Conservation (phyloP, 2,797 vertebrate species). For the Notolabrus celidotus region DNA sequence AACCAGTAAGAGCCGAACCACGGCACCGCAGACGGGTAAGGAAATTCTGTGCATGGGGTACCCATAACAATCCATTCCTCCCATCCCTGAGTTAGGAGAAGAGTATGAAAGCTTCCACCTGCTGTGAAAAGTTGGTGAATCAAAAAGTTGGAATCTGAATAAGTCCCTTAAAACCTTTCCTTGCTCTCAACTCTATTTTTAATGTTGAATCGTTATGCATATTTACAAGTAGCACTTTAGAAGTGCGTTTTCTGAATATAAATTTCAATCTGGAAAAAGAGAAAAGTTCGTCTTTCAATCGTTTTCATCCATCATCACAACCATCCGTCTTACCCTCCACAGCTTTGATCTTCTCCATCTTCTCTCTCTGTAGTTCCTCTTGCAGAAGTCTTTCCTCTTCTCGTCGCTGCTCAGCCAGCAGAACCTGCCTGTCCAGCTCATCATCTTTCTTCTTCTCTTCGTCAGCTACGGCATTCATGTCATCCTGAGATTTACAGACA, state of each 20-base stretch:
- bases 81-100: conserved; percentile 7
- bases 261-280: neutral
- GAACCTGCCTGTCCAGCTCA: conserved; percentile 91
- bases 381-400: conserved; percentile 93
- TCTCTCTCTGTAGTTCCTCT: conserved; percentile 92
- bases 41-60: conserved; percentile 13
- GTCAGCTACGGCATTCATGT: conserved; percentile 76
- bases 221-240: neutral
- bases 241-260: neutral
- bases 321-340: conserved; percentile 88
- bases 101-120: conserved; percentile 24
- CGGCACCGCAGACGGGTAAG: conserved; percentile 41
- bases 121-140: conserved; percentile 45
- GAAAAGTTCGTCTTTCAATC: neutral
- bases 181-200: neutral
- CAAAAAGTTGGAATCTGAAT: conserved; percentile 50
- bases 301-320: neutral
- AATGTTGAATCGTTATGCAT: conserved; percentile 2
- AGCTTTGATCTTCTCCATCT: conserved; percentile 94
- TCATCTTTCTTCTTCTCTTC: conserved; percentile 91
- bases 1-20: conserved; percentile 22
- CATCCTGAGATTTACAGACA: conserved; percentile 78
- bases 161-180: neutral
- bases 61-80: conserved; percentile 40
- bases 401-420: conserved; percentile 93